These are phyloP conservation scores for Campodea augens DNA, from an alignment of 1,140 invertebrate species.

Conservation along the genomic window DNA sequence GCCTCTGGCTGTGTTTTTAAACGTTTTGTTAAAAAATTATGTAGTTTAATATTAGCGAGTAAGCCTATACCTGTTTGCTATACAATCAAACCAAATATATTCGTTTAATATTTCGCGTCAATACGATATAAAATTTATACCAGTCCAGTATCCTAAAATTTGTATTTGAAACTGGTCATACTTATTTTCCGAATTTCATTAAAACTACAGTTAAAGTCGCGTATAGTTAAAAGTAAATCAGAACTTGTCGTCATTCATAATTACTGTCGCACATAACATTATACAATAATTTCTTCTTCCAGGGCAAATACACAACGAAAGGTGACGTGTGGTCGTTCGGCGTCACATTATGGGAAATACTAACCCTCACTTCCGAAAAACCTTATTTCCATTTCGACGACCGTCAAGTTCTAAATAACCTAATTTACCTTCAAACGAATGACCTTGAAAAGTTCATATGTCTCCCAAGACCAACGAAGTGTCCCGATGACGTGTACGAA, in stretches of 20 bases:
- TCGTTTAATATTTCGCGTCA: too few species aligned
- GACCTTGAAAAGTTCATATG: slow-evolving; percentile 38
- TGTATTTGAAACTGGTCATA: not conserved
- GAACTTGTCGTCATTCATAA: too few species aligned
- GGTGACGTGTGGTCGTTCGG: slow-evolving; percentile 61
- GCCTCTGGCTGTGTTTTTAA: too few species aligned
- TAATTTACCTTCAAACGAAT: slow-evolving; percentile 39
- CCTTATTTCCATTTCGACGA: slow-evolving; percentile 53
- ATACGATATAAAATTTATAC: not conserved
- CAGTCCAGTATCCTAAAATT: not conserved
- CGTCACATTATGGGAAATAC: slow-evolving; percentile 54
- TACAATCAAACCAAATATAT: too few species aligned
- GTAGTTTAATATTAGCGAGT: too few species aligned
- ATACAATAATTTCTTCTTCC: slow-evolving; percentile 8
- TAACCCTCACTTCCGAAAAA: slow-evolving; percentile 39
- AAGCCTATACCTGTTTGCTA: too few species aligned
- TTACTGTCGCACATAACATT: not conserved
- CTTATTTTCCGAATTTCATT: not conserved
- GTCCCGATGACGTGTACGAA: slow-evolving; percentile 68
- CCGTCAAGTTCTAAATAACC: slow-evolving; percentile 47
- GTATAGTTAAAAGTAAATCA: not conserved
- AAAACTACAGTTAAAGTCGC: not conserved
- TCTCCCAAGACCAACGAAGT: slow-evolving; percentile 43
- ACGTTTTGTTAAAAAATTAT: too few species aligned
- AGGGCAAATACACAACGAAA: slow-evolving; percentile 44